Evolutionary conservation across 2,797 vertebrate species (phyloP), one percentile per base, ranked within the genome.

Genomic region (Oryzias sinensis): DNA sequence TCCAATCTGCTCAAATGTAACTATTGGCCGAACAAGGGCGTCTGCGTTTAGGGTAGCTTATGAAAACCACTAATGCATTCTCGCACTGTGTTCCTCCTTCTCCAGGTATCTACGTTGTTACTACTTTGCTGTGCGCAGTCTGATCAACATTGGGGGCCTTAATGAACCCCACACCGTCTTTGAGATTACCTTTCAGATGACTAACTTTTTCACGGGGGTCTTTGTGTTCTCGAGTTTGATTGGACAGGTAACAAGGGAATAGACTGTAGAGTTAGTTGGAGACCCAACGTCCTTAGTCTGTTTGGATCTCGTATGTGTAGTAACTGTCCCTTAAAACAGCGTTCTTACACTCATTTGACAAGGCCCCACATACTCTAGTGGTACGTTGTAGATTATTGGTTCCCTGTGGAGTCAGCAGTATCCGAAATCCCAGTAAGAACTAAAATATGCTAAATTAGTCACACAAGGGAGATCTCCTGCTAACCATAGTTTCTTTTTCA

Each of bases 181-280:
- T 74, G 96, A 98, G 88, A 96, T 97, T 27, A 0, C 86, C 71
- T 98, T 98, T 77, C 96, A 98, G 77, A 84, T 97, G 76, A 45
- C 89, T 33, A 97, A 98, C 88, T 98, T 93, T 78, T 97, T 98
- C 85, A 79, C 85, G 18, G 96, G 96, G 0, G 93, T 97, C 74
- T 98, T 97, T 79, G 96, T 97, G 62, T 97, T 97, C 88, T 97
- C 96, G 83, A 93, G 94, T 68, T 90, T 98, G 81, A 95, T 87
- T 25, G 84, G 87, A 64, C 85, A 88, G 84, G 89, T 88, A 47
- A 68, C 67, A 62, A 0, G 62, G 40, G 72, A 53, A 44, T 14
- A 22, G 37, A 14, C 64, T 1, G 5, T 77, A 79, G 76, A 17
- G 15, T 27, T 45, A 61, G 9, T 29, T 43, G 37, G 40, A 49